These are phyloP conservation scores for Tetramorium bicarinatum DNA, from an alignment of 2,888 invertebrate genomes.

Conservation along the genomic window DNA sequence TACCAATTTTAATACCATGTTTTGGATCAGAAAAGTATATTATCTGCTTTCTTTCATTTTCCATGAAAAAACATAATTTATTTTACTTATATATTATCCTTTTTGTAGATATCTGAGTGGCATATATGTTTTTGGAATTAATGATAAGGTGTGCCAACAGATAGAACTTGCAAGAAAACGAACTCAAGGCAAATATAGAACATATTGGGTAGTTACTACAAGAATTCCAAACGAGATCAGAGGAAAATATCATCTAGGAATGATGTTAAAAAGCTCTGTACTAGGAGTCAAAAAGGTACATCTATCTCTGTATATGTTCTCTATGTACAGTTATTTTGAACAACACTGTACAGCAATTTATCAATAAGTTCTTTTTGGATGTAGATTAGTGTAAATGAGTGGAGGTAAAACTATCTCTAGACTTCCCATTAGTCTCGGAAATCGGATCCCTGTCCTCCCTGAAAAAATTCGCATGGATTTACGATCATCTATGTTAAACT, in stretches of 20 bases:
- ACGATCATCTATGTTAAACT: no score
- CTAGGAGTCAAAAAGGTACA: conserved; percentile 46
- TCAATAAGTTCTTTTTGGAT: no score
- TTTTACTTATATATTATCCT: not conserved
- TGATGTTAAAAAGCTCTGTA: conserved; percentile 52
- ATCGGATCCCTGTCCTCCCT: no score
- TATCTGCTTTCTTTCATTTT: not conserved
- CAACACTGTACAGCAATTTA: no score
- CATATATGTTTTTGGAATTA: conserved; percentile 70
- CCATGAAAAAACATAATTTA: not conserved
- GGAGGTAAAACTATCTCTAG: no score
- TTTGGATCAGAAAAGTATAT: conserved; percentile 75
- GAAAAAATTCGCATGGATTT: no score
- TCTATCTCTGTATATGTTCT: not conserved
- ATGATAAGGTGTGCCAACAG: conserved; percentile 40
- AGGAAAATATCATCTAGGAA: conserved; percentile 69
- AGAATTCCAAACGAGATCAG: conserved; percentile 61
- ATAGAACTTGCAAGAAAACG: conserved; percentile 59
- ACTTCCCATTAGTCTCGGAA: no score
- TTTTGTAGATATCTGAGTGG: conserved; percentile 75
- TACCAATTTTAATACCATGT: conserved; percentile 63
- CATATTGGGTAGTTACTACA: conserved; percentile 76
- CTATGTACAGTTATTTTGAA: not conserved
- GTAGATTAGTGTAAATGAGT: no score
- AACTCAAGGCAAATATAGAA: conserved; percentile 34